Conservation (phyloP, 2,888 invertebrate species). For the Dynastes maya region DNA sequence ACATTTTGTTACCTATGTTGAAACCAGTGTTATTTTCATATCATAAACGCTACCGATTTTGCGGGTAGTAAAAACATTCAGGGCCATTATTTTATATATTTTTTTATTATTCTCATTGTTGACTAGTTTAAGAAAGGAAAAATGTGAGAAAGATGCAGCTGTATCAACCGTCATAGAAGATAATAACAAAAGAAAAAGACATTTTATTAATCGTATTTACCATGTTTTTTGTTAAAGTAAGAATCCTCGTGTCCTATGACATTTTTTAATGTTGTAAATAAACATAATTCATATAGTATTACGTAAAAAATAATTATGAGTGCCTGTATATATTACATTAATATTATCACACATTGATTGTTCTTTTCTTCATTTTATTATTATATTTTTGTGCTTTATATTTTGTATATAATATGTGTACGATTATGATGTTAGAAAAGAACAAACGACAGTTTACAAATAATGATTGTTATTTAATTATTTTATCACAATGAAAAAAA, state of each 20-base stretch:
- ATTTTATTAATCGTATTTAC: constrained; percentile 3
- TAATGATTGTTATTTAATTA: constrained; percentile 55
- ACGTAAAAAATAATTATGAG: constrained; percentile 9
- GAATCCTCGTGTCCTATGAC: constrained; percentile 24
- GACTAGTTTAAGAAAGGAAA: constrained; percentile 49
- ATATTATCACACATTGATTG: constrained; percentile 1
- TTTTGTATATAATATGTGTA: constrained; percentile 50
- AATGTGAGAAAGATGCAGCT: constrained; percentile 32
- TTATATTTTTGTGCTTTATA: constrained; percentile 31
- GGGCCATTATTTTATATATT: constrained; percentile 48
- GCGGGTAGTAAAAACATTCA: constrained; percentile 39
- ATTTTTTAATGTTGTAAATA: constrained; percentile 26
- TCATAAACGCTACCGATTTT: constrained; percentile 18
- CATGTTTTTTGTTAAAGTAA: background rate
- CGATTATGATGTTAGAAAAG: constrained; percentile 46
- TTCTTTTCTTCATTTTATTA: constrained; percentile 13
- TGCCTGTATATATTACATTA: constrained; percentile 40
- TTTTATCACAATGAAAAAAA: constrained; percentile 49
- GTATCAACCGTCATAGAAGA: constrained; percentile 40
- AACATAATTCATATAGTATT: constrained; percentile 40
- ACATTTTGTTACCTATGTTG: constrained; percentile 59
- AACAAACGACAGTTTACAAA: constrained; percentile 49
- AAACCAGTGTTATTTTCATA: constrained; percentile 55
- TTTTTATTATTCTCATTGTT: constrained; percentile 47
- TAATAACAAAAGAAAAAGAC: background rate